A percentile compares a stretch with the other conserved stretches of the same genome.
Conservation (phyloP, 2,888 invertebrate genomes). For the Ischnus inquisitorius region DNA sequence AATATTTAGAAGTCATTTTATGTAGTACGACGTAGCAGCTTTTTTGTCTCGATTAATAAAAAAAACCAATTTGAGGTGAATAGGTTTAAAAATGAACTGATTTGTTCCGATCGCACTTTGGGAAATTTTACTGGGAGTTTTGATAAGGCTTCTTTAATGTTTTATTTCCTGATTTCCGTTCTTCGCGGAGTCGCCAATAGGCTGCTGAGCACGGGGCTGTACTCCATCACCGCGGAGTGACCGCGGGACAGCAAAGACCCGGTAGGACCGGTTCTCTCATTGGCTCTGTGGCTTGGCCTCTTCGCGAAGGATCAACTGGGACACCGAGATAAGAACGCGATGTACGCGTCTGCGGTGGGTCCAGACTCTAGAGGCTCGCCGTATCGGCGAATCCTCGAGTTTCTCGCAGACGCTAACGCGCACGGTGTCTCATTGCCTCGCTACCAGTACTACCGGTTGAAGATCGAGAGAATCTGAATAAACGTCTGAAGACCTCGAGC, state of each 20-base stretch:
- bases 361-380: slow-evolving; percentile 10
- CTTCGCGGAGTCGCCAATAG: slow-evolving; percentile 5
- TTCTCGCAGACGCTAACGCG: slow-evolving; percentile 40
- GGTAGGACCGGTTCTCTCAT: slow-evolving; percentile 59
- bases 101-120: not conserved
- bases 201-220: slow-evolving; percentile 31
- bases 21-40: not conserved
- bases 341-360: slow-evolving; percentile 40
- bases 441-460: slow-evolving; percentile 11
- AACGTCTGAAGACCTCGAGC: not conserved
- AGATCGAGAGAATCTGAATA: slow-evolving; percentile 50
- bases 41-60: not conserved
- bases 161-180: slow-evolving; percentile 49
- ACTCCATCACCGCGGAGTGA: slow-evolving; percentile 38
- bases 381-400: slow-evolving; percentile 49
- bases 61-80: not conserved
- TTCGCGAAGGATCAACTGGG: slow-evolving; percentile 60
- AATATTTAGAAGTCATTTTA: not conserved
- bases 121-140: not conserved
- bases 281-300: slow-evolving; percentile 26
- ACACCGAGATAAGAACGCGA: slow-evolving; percentile 60
- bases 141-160: slow-evolving; percentile 43
- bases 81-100: not conserved
- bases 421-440: slow-evolving; percentile 11
- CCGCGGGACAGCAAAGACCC: slow-evolving; percentile 54